Evolutionary conservation across 2,113 vertebrate genomes (phyloP).

Genomic region (Thamnaconus septentrionalis): DNA sequence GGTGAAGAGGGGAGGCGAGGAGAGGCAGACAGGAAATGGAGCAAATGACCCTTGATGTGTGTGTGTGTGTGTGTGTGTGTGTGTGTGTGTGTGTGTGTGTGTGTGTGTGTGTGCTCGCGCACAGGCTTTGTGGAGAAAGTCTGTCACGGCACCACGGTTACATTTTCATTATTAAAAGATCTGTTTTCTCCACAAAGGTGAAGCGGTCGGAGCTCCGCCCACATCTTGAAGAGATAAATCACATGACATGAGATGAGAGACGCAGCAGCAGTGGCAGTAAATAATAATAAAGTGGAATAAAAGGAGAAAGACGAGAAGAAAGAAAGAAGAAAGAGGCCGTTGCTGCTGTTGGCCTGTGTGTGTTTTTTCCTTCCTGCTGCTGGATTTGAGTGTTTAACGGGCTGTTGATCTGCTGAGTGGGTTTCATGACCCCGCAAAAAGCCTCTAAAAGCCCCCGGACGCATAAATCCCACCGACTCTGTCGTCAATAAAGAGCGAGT

Average conservation of each 20-base stretch:
- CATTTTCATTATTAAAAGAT: no score
- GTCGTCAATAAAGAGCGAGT: slow-evolving; percentile 24
- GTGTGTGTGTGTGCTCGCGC: no score
- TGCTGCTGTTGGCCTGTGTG: slow-evolving; percentile 14
- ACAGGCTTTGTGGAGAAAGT: no score
- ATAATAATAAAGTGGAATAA: no score
- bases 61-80: slow-evolving; percentile 1
- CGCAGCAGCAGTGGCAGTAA: no score
- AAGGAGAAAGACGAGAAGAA: no score
- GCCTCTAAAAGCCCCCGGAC: slow-evolving; percentile 21
- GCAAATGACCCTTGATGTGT: slow-evolving; percentile 72
- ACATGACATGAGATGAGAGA: no score
- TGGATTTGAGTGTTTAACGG: slow-evolving; percentile 46
- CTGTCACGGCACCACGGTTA: no score
- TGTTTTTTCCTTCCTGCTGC: slow-evolving; percentile 39
- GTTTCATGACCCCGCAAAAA: slow-evolving; percentile 51
- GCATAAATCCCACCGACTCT: slow-evolving; percentile 36
- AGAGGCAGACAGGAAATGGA: slow-evolving; percentile 65
- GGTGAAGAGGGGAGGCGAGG: slow-evolving; percentile 29
- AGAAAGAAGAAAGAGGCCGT: slow-evolving; percentile 8
- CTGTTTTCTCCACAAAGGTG: no score
- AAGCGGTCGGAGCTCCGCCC: no score
- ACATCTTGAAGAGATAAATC: no score
- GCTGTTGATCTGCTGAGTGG: slow-evolving; percentile 52
- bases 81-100: slow-evolving; percentile 1